phyloP scores from a whole-genome alignment of 2,888 invertebrate species.

The Tiphia femorata region DNA sequence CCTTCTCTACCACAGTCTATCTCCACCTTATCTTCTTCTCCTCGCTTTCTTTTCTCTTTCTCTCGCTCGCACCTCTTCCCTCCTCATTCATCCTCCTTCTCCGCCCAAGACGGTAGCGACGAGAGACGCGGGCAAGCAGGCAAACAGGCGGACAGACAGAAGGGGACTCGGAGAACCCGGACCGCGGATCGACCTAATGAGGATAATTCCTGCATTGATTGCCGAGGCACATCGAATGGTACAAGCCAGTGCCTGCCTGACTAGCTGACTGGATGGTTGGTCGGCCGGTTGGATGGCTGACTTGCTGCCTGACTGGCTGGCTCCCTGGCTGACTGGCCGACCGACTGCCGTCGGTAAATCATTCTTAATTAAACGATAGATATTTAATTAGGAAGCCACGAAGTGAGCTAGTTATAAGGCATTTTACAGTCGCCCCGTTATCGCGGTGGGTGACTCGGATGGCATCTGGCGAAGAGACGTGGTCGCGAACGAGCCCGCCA shows the following conservation, averaged over 20 bases:
- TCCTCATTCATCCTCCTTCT: conserved; percentile 5
- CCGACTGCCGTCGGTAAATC: conserved; percentile 56
- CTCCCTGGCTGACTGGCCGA: neutral
- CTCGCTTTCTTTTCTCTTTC: conserved; percentile 8
- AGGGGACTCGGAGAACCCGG: conserved; percentile 35
- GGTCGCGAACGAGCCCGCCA: conserved; percentile 33
- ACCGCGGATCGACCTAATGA: conserved; percentile 64
- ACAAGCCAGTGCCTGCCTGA: conserved; percentile 39
- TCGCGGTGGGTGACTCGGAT: conserved; percentile 59
- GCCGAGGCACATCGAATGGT: conserved; percentile 56
- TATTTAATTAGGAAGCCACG: conserved; percentile 62
- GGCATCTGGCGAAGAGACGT: conserved; percentile 59
- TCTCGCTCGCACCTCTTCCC: conserved; percentile 9
- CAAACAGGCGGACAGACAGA: conserved; percentile 28
- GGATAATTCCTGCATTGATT: conserved; percentile 68
- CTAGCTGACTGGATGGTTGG: conserved; percentile 28
- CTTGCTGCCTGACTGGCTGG: conserved; percentile 15
- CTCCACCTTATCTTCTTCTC: too few species aligned
- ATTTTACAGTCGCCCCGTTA: conserved; percentile 52
- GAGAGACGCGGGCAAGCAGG: conserved; percentile 19
- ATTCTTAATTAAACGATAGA: conserved; percentile 68
- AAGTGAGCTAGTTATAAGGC: conserved; percentile 63
- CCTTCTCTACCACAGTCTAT: too few species aligned
- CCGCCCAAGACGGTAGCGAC: conserved; percentile 20
- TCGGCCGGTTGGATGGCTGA: conserved; percentile 15